Conservation (phyloP, 2,797 vertebrate species). For the Typhlichthys eigenmanni region DNA sequence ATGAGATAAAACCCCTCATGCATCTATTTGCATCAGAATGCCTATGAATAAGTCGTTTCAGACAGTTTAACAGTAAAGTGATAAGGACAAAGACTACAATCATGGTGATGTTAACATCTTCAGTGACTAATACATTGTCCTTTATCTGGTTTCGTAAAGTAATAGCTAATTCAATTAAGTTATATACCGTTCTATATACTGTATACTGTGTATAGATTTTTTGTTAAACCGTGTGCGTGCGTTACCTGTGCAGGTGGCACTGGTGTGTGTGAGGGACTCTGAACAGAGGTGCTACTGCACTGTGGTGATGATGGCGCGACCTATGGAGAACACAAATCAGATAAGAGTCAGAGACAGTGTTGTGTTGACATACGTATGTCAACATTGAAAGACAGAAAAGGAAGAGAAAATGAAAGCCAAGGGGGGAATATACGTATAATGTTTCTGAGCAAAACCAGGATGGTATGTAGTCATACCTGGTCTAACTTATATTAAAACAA, state of each 20-base stretch:
- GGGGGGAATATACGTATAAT: background rate
- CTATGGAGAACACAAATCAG: slow-evolving; percentile 29
- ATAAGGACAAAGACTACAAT: no score
- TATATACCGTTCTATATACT: background rate
- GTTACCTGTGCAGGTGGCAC: slow-evolving; percentile 85
- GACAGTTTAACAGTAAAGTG: background rate
- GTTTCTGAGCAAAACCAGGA: background rate
- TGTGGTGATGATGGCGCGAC: slow-evolving; percentile 50
- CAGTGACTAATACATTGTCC: no score
- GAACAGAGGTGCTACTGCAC: slow-evolving; percentile 52
- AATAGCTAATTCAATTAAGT: no score
- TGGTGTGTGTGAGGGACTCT: slow-evolving; percentile 67
- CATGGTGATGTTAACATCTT: no score
- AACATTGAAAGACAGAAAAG: background rate
- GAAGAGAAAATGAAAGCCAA: background rate
- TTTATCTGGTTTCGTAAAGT: no score
- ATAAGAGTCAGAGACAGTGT: background rate
- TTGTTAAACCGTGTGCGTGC: background rate
- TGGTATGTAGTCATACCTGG: no score
- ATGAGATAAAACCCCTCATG: no score
- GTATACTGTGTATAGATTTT: background rate
- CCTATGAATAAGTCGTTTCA: background rate
- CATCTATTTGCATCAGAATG: no score
- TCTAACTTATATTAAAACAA: no score
- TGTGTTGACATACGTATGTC: no score